phyloP scores from a whole-genome alignment of 2,888 invertebrate genomes.

The Hypercompe scribonia region DNA sequence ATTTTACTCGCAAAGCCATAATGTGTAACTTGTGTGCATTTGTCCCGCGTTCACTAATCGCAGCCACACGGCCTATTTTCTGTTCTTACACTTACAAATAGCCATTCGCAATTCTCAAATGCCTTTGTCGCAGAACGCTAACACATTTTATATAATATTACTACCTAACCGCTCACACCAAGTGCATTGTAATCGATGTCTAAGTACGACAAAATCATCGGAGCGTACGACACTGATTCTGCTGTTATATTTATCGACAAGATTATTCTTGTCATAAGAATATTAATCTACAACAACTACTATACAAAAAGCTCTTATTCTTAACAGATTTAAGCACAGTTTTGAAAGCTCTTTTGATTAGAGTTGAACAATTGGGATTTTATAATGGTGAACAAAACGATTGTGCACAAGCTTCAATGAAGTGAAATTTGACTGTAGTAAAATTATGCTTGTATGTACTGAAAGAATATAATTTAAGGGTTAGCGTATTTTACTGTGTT shows the following conservation, averaged over 20 bases:
- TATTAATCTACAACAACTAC: slow-evolving; percentile 74
- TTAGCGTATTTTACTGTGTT: slow-evolving; percentile 42
- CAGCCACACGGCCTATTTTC: slow-evolving; percentile 32
- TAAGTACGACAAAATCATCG: slow-evolving; percentile 50
- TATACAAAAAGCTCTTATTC: slow-evolving; percentile 81
- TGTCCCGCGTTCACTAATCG: slow-evolving; percentile 23
- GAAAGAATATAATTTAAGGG: slow-evolving; percentile 31
- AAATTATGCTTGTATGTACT: slow-evolving; percentile 33
- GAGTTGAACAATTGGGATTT: slow-evolving; percentile 37
- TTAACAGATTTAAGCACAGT: slow-evolving; percentile 76
- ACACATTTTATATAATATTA: slow-evolving; percentile 51
- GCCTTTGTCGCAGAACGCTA: slow-evolving; percentile 46
- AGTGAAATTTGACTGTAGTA: slow-evolving; percentile 33
- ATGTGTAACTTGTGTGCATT: slow-evolving; percentile 8
- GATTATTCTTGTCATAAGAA: slow-evolving; percentile 57
- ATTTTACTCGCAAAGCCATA: background rate
- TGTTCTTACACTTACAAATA: slow-evolving; percentile 17
- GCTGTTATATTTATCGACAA: slow-evolving; percentile 57
- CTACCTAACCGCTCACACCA: slow-evolving; percentile 48
- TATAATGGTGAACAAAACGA: slow-evolving; percentile 46
- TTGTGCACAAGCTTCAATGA: slow-evolving; percentile 51
- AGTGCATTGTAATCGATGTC: slow-evolving; percentile 54
- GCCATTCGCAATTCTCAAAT: slow-evolving; percentile 13
- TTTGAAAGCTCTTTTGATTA: slow-evolving; percentile 75
- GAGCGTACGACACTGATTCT: slow-evolving; percentile 56